Evolutionary conservation across 2,797 vertebrate genomes (phyloP), one percentile per base, ranked within the genome.

Genomic region (Hafferia zeledoni): DNA sequence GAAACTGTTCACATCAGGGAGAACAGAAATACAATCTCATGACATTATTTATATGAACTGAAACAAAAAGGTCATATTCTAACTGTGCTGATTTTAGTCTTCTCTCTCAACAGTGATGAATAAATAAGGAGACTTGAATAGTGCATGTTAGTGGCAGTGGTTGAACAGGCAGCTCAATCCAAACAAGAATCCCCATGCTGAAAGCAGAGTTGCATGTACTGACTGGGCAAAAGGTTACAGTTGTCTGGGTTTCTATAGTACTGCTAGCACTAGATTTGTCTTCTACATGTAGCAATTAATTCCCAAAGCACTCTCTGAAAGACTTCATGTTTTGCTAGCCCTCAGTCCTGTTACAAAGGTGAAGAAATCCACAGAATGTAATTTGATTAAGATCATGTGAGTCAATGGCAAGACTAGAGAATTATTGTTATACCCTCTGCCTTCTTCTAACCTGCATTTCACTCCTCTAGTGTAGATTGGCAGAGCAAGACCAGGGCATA

Each of bases 41-140:
- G 61, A 41, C 30, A 41, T 78, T 95, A 93, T 89, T 93, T 94
- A 59, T 56, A 55, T 52, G 56, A 93, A 70, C 69, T 74, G 71
- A 92, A 85, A 69, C 28, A 77, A 65, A 94, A 96, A 92, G 76
- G 89, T 90, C 56, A 18, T 71, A 82, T 75, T 88, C 56, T 39
- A 55, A n/a, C 56, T 57, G 46, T 61, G 61, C 46, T 89, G 69
- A 84, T 86, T 95, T 90, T 81, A 68, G 65, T 63, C 33, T 81
- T 90, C 35, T 86, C 60, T 52, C 82, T 95, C 86, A 78, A 74
- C 52, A 30, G 6, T 77, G 79, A 88, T 90, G 64, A 91, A 89
- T 94, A 93, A 96, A 70, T 59, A 63, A 95, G 37, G 76, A 90
- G 64, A 47, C 31, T 44, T 23, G 11, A 75, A 50, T 19, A 76